Base-by-base conservation (phyloP, 2,113 vertebrate species). In the Anseranas semipalmata region DNA sequence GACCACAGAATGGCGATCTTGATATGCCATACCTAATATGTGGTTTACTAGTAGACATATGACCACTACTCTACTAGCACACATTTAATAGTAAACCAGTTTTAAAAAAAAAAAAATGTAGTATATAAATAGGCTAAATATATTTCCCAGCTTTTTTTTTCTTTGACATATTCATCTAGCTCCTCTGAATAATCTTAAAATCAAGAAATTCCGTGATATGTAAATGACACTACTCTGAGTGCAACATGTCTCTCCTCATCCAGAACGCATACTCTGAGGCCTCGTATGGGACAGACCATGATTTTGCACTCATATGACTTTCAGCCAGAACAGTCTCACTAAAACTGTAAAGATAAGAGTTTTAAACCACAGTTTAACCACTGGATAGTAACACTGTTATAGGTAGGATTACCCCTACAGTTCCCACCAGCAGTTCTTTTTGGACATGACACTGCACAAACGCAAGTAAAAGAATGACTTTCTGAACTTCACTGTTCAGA, bases 361-460 rank as follows among this genome's bases (percentile, higher is more conserved):
- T 46, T 24, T 10, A 53, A 53, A n/a, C 71, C 59, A 37, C 30
- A 33, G 63, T 70, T 90, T 76, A 58, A 46, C 43, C 30, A 58
- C 14, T 2, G 0, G 59, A 90, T 25, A 25, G 11, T 24, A 88
- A 9, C 12, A 71, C 2, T 2, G 0, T 5, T 55, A 50, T 6
- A 53, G 21, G 37, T 78, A 15, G 32, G 62, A 59, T 72, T 66
- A 22, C 25, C 21, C 28, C 10, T 39, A 30, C 18, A 45, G 4
- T 52, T 43, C 39, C 48, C 33, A 50, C 1, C 2, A 30, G 14
- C 56, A 89, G 0, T 0, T 10, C 12, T 59, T 50, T 59, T 21
- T 55, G 28, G 0, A 27, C 43, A 50, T 8, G 32, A 21, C 45
- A 24, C 20, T 66, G n/a, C 17, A 85, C 12, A 60, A 74, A 60